phyloP scores from a whole-genome alignment of 2,888 invertebrate species.

The Trisateles emortualis region DNA sequence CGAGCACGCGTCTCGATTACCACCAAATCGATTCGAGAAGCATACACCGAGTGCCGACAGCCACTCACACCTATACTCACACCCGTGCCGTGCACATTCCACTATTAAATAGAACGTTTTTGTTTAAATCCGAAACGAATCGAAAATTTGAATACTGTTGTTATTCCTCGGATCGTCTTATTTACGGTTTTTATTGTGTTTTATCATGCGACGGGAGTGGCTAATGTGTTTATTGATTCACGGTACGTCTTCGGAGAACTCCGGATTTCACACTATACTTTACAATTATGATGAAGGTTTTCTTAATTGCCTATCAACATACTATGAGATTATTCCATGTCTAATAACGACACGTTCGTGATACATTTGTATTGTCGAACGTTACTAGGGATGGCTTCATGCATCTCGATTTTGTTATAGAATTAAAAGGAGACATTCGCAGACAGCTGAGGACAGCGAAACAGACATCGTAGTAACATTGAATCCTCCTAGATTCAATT shows the following conservation, averaged over 20 bases:
- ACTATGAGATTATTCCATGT: conserved; percentile 34
- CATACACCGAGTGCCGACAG: conserved; percentile 51
- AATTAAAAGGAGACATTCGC: background rate
- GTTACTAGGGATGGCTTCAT: conserved; percentile 7
- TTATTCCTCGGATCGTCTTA: conserved; percentile 75
- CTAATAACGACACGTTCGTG: conserved; percentile 27
- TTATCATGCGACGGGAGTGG: conserved; percentile 80
- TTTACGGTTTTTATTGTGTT: conserved; percentile 76
- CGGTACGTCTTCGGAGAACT: conserved; percentile 65
- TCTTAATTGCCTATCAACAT: conserved; percentile 47
- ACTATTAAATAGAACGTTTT: conserved; percentile 85
- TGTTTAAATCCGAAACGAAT: conserved; percentile 85
- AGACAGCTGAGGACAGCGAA: too few species aligned
- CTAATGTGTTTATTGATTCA: conserved; percentile 81
- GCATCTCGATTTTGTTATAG: conserved; percentile 11
- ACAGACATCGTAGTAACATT: too few species aligned
- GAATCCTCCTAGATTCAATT: too few species aligned
- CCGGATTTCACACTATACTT: conserved; percentile 71
- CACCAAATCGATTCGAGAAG: conserved; percentile 77
- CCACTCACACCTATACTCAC: conserved; percentile 53
- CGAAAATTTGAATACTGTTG: conserved; percentile 83
- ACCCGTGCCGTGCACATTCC: conserved; percentile 75
- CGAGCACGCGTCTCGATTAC: conserved; percentile 77
- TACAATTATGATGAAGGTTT: conserved; percentile 52
- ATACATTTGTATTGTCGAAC: conserved; percentile 18